Conservation (phyloP, 2,113 vertebrate genomes). For the Takifugu bimaculatus region DNA sequence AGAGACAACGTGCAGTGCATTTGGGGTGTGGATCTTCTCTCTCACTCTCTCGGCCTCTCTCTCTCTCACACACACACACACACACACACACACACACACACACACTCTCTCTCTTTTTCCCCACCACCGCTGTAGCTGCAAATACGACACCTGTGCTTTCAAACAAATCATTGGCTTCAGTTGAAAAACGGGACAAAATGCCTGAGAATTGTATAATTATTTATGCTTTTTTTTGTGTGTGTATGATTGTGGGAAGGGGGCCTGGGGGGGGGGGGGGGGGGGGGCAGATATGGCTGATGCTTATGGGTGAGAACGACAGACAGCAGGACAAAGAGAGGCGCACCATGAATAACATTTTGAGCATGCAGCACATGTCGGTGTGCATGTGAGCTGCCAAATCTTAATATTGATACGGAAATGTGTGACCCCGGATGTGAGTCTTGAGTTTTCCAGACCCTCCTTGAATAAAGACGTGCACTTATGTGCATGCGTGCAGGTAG, state of each 20-base stretch:
- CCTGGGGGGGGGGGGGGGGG: conserved; percentile 17
- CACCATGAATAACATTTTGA: conserved; percentile 15
- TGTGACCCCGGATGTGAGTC: conserved; percentile 1
- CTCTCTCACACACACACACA: background rate
- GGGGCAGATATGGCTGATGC: conserved; percentile 20
- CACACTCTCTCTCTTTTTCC: no score
- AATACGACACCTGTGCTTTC: no score
- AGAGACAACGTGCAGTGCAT: background rate
- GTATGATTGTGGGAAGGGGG: conserved; percentile 18
- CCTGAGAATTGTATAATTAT: conserved; percentile 8
- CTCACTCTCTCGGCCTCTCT: background rate
- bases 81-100: no score
- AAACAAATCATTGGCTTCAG: no score
- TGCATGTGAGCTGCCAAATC: background rate
- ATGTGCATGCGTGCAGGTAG: background rate
- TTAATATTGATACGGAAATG: conserved; percentile 29
- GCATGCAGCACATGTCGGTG: background rate
- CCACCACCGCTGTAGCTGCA: no score
- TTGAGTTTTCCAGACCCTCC: conserved; percentile 2
- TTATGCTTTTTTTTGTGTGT: conserved; percentile 28
- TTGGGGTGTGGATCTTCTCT: background rate
- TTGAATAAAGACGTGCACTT: conserved; percentile 1
- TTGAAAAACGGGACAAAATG: background rate
- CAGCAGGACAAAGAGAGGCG: background rate
- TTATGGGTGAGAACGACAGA: background rate